A percentile compares a stretch with the other conserved stretches of the same genome.
phyloP scores from a whole-genome alignment of 1,140 invertebrate genomes.

The Eumeta japonica region DNA sequence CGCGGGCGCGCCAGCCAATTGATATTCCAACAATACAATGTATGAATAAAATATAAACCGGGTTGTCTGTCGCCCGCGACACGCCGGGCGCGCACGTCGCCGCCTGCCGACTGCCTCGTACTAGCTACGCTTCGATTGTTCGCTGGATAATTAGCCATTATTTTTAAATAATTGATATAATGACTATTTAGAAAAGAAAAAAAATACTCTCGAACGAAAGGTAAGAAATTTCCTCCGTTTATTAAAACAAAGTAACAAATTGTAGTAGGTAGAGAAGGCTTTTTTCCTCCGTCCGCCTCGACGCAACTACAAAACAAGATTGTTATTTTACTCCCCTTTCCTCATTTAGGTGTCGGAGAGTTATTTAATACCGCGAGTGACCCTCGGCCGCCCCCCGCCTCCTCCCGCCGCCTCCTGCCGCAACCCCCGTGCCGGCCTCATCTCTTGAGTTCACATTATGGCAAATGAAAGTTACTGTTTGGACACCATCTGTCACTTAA shows the following conservation, averaged over 20 bases:
- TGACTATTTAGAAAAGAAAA: too few relatives aligned
- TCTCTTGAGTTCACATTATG: constrained; percentile 17
- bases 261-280: too few relatives aligned
- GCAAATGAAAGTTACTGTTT: constrained; percentile 18
- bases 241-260: too few relatives aligned
- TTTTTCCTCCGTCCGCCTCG: too few relatives aligned
- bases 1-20: constrained; percentile 47
- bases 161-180: too few relatives aligned
- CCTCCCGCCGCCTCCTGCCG: background rate
- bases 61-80: constrained; percentile 42
- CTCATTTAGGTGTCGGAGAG: constrained; percentile 51
- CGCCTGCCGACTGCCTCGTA: too few relatives aligned
- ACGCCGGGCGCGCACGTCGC: constrained; percentile 38
- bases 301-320: background rate
- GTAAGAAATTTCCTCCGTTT: too few relatives aligned
- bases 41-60: constrained; percentile 59
- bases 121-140: too few relatives aligned
- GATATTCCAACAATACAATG: constrained; percentile 59
- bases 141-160: too few relatives aligned
- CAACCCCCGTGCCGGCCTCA: background rate
- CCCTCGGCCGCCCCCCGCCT: constrained; percentile 26
- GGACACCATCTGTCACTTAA: too few relatives aligned
- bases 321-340: constrained; percentile 20
- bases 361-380: constrained; percentile 53
- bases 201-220: too few relatives aligned